phyloP scores from a whole-genome alignment of 1,140 invertebrate genomes.

The Saxidomus purpurata region DNA sequence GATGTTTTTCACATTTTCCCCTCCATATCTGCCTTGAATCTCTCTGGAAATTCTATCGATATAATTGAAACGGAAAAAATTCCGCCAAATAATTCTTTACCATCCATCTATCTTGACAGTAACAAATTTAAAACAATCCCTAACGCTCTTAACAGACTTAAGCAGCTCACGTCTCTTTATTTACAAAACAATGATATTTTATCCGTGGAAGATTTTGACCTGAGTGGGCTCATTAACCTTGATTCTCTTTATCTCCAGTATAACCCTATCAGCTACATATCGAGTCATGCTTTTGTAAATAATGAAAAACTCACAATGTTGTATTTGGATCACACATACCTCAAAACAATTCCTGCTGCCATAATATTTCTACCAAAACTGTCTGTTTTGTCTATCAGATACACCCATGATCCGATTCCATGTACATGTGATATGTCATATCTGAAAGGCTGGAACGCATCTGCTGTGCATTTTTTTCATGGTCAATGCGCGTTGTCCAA shows the following conservation, averaged over 20 bases:
- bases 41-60: background rate
- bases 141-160: background rate
- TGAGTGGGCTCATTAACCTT: background rate
- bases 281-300: background rate
- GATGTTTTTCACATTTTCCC: background rate
- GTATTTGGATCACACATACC: background rate
- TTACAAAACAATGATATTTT: no score
- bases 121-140: slow-evolving; percentile 4
- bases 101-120: background rate
- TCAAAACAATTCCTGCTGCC: background rate
- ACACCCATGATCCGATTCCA: background rate
- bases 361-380: background rate
- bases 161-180: no score
- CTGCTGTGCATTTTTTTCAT: background rate
- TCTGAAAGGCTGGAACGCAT: no score
- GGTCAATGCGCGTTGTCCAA: background rate
- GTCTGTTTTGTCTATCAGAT: background rate
- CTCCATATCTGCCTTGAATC: background rate
- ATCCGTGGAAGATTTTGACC: background rate
- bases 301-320: background rate
- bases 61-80: background rate
- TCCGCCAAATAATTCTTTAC: background rate
- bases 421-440: no score
- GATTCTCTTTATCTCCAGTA: background rate
- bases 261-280: background rate